These are phyloP conservation scores for Lampris incognitus DNA, from an alignment of 2,113 vertebrate species.

Conservation along the genomic window DNA sequence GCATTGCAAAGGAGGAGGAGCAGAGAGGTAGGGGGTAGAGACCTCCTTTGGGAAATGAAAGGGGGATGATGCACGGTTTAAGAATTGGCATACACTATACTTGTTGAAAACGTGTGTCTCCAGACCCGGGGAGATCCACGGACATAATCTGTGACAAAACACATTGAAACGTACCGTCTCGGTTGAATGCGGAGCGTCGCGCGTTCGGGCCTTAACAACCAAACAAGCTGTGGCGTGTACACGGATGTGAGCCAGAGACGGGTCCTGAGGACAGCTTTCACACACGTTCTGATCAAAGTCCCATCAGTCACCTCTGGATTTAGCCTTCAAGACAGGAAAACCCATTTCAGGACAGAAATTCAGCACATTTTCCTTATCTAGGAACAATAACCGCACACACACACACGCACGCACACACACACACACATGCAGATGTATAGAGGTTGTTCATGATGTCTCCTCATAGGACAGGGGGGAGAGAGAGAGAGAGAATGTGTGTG, in stretches of 20 bases:
- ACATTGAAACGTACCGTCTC: no score
- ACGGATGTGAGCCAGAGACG: neutral
- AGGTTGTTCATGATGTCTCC: slow-evolving; percentile 8
- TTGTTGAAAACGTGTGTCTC: no score
- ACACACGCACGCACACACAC: neutral
- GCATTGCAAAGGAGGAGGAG: slow-evolving; percentile 1
- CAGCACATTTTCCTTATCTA: neutral
- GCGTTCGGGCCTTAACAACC: neutral
- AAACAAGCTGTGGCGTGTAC: neutral
- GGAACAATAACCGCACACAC: neutral
- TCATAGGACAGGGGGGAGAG: slow-evolving; percentile 6
- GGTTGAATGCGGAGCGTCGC: neutral
- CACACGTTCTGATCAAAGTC: neutral
- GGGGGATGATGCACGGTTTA: slow-evolving; percentile 5
- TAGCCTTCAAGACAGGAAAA: neutral
- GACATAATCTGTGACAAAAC: no score
- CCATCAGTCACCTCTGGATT: no score
- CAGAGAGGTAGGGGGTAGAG: neutral
- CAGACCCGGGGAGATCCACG: no score
- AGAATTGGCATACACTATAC: slow-evolving; percentile 10
- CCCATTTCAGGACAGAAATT: neutral
- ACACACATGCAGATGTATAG: neutral
- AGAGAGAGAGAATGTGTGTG: slow-evolving; percentile 1
- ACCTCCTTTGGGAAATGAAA: slow-evolving; percentile 21
- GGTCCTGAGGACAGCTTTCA: neutral